Base-by-base conservation (phyloP, 2,113 vertebrate species). In the Chionodraco myersi region DNA sequence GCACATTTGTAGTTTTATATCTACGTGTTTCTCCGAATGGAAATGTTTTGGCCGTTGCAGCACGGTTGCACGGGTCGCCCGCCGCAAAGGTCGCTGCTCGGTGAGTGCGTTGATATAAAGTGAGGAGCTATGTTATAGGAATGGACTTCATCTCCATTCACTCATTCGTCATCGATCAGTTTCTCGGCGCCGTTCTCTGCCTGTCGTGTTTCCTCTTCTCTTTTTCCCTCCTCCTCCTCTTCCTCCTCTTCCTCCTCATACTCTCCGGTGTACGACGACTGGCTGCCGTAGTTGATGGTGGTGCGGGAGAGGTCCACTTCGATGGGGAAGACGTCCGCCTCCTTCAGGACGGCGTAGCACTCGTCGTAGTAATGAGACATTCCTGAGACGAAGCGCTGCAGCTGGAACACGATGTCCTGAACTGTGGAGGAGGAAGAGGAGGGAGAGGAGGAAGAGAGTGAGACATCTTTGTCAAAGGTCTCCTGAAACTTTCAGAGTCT, bases 361-460 rank as follows among this genome's bases (percentile, higher is more conserved):
- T 99, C 97, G 0, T 97, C 96, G 0, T 99, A 98, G 94, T 99
- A 99, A 75, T 94, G 97, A 1, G 98, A 99, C 97, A 99, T 98
- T 0, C 97, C 97, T 0, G 98, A 99, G 69, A 99, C 98, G 47
- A 99, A 98, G 79, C 98, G 96, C 90, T 99, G 98, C 58, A 99
- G 96, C 96, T 99, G 98, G 94, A 99, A 99, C 89, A 99, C 97
- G 0, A 99, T 99, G 94, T 99, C 98, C 68, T 99, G 98, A 85
- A 99, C 98, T 99, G 94, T 0, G 14, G 70, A 30, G n/a, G 63
- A 57, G 49, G 56, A 41, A n/a, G 34, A 70, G 6, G 18, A 13
- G n/a, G 41, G 41, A 18, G 2, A 26, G 26, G 26, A 26, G 26
- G 26, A 26, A 26, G 26, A 26, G 26, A 26, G 10, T 36, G 64